Percentiles rank a stretch among this genome's conserved stretches.
phyloP scores from a whole-genome alignment of 2,113 vertebrate species.

The Tetraodon nigroviridis region DNA sequence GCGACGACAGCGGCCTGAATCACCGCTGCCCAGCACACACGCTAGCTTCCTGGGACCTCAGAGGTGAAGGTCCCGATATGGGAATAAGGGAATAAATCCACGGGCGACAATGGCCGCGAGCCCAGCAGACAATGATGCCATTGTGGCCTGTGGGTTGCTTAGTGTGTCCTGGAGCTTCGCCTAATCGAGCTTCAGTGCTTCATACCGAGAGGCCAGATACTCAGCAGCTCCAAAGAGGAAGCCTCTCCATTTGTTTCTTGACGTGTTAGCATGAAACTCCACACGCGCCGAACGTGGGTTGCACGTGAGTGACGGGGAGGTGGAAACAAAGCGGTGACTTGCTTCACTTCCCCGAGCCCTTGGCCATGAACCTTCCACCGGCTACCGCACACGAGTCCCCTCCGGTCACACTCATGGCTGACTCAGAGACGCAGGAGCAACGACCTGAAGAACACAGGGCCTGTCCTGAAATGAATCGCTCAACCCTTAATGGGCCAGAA shows the following conservation, averaged over 20 bases:
- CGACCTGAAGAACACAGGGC: too few species aligned
- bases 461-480: neutral
- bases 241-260: slow-evolving; percentile 55
- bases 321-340: slow-evolving; percentile 24
- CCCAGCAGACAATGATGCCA: slow-evolving; percentile 69
- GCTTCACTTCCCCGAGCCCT: slow-evolving; percentile 37
- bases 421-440: slow-evolving; percentile 12
- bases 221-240: slow-evolving; percentile 52
- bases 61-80: slow-evolving; percentile 69
- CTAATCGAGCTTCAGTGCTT: slow-evolving; percentile 74
- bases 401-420: slow-evolving; percentile 33
- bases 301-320: slow-evolving; percentile 14
- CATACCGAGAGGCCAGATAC: slow-evolving; percentile 42
- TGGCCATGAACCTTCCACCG: slow-evolving; percentile 34
- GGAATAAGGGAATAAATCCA: slow-evolving; percentile 70
- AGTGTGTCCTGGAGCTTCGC: slow-evolving; percentile 71
- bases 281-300: slow-evolving; percentile 9
- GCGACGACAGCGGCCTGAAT: slow-evolving; percentile 57
- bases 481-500: too few species aligned
- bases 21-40: slow-evolving; percentile 34
- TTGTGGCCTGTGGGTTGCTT: slow-evolving; percentile 64
- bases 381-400: slow-evolving; percentile 39
- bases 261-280: slow-evolving; percentile 57
- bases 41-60: too few species aligned
- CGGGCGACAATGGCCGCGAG: slow-evolving; percentile 62